Evolutionary conservation across 2,113 vertebrate genomes (phyloP).

Genomic region (Apistogramma diplotaenia): DNA sequence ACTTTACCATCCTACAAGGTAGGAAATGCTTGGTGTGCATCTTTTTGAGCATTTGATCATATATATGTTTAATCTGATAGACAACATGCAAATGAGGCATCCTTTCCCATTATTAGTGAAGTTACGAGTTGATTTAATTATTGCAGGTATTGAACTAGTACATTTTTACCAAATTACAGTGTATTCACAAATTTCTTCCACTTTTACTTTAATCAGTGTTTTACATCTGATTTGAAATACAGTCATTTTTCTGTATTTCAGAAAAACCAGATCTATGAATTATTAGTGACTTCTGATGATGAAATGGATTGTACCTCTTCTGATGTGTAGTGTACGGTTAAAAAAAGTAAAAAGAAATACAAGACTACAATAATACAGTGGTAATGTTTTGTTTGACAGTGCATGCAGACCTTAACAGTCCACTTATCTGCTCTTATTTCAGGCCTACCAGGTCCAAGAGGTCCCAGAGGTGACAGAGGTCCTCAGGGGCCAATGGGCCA

Average conservation of each 20-base stretch:
- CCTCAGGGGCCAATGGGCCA: constrained; percentile 85
- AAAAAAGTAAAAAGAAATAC: neutral
- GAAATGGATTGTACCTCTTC: neutral
- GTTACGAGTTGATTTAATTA: neutral
- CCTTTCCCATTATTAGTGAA: neutral
- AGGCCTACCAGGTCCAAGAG: constrained; percentile 96
- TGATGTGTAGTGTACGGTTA: neutral
- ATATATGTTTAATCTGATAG: neutral
- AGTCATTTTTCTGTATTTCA: neutral
- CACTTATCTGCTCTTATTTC: constrained; percentile 33
- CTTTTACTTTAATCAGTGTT: neutral
- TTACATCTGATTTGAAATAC: too few relatives aligned
- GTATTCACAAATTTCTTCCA: neutral
- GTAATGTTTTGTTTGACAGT: neutral
- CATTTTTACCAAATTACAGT: neutral
- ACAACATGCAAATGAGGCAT: neutral
- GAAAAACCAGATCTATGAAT: neutral
- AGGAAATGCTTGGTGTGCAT: constrained; percentile 3
- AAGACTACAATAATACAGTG: neutral
- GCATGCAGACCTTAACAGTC: neutral
- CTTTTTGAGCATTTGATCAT: neutral
- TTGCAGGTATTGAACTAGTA: neutral
- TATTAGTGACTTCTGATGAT: neutral
- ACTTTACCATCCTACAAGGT: constrained; percentile 98
- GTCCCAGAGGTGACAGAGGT: constrained; percentile 90